A percentile compares a stretch with the other conserved stretches of the same genome.
These are phyloP conservation scores for Peromyscus melanophrys DNA, from an alignment of 2,797 vertebrate genomes.

Conservation along the genomic window DNA sequence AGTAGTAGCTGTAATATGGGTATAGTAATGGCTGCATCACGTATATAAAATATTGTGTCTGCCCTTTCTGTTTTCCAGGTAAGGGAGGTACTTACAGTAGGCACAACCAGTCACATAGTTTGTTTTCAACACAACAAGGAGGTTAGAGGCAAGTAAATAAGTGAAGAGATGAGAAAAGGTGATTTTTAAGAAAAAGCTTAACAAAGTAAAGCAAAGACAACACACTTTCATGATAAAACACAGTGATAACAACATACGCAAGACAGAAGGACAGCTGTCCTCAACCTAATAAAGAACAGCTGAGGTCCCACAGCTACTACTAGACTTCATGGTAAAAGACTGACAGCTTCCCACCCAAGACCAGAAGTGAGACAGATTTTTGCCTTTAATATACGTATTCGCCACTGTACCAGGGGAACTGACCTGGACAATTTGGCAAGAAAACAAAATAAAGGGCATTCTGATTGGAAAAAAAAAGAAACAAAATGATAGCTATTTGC, in stretches of 20 bases:
- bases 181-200: not conserved
- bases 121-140: slow-evolving; percentile 27
- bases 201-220: not conserved
- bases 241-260: not conserved
- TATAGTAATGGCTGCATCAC: not conserved
- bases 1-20: slow-evolving; percentile 1
- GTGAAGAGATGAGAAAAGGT: not conserved
- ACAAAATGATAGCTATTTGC: slow-evolving; percentile 46
- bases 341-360: slow-evolving; percentile 17
- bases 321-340: not conserved
- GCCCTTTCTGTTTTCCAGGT: not conserved
- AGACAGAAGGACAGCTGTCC: slow-evolving; percentile 18
- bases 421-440: slow-evolving; percentile 39
- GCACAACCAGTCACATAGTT: not conserved
- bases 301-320: not conserved
- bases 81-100: slow-evolving; percentile 35
- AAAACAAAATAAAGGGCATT: slow-evolving; percentile 61
- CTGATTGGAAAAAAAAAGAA: slow-evolving; percentile 51
- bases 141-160: not conserved
- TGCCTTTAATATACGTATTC: not conserved
- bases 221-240: not conserved
- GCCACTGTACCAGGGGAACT: not conserved
- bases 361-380: not conserved
- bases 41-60: not conserved
- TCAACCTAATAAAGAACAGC: not conserved